Base-by-base conservation (phyloP, 2,113 vertebrate species). In the Nothoprocta perdicaria region DNA sequence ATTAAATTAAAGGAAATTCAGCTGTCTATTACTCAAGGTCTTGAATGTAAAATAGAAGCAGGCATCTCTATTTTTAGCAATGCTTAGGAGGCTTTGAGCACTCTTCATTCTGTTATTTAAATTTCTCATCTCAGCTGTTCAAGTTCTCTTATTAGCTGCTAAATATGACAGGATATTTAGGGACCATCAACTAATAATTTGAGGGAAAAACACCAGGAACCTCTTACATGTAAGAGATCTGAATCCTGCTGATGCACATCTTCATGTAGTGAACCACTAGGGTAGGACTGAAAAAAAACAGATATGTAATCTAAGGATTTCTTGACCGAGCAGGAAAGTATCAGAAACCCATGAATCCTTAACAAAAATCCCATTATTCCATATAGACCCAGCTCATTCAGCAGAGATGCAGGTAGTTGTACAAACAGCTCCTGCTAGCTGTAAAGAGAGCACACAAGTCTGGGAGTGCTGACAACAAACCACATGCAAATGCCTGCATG, bases 31-130 rank as follows among this genome's bases (percentile, higher is more conserved):
- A 87, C 26, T 53, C 89, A 92, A 87, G 29, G 87, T 89, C 87
- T 82, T 38, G 31, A 57, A 43, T 83, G 85, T 80, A 87, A 95
- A 94, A 85, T 82, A 89, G 88, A 87, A 76, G 71, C 29, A 80
- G 33, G 11, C 14, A 1, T 73, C 50, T 79, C 81, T 82, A 83
- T 82, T 82, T 94, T 94, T 85, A 93, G 81, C 26, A 79, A 69
- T 41, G 63, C 58, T 91, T 93, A 89, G 50, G n/a, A 80, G 45
- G 60, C 67, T 92, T 93, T 93, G 63, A 87, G 63, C 3, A 76
- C 41, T 11, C 60, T 83, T 76, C 41, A 67, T 74, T 89, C 65
- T 88, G 55, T 76, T 87, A 80, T 74, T 89, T 82, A 88, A 71
- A 84, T 94, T 90, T 89, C 48, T 75, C 41, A 52, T 88, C 57